Percentiles rank a stretch among this genome's conserved stretches.
Evolutionary conservation across 35 echinoderm and acorn worm genomes (phyloP).

Genomic region (Amphiura filiformis): DNA sequence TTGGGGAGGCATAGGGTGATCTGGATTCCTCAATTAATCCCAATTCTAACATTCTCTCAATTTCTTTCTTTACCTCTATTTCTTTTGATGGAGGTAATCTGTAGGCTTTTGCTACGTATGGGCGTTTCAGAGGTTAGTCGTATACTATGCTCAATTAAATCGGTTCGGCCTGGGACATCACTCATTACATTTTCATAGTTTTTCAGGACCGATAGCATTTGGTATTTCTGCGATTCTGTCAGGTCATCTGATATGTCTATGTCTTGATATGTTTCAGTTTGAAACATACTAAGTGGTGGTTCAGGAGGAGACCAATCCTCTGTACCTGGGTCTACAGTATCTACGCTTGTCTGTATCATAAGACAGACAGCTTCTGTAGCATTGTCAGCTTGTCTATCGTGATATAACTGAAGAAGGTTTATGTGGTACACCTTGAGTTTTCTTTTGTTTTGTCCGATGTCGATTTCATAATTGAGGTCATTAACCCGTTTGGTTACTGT

Average conservation of each 20-base stretch:
- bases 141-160: not conserved
- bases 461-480: not conserved
- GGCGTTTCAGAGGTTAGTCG: not conserved
- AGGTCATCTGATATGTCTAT: not conserved
- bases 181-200: conserved; percentile 28
- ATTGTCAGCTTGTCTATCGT: not conserved
- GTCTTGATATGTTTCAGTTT: not conserved
- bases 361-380: not conserved
- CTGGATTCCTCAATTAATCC: conserved; percentile 35
- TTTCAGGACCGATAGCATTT: conserved; percentile 14
- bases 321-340: not conserved
- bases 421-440: not conserved
- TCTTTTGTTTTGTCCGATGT: not conserved
- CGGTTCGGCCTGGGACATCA: conserved; percentile 16
- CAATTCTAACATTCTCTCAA: conserved; percentile 39
- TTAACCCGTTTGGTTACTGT: not conserved
- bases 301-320: not conserved
- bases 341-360: not conserved
- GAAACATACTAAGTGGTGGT: not conserved
- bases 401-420: not conserved
- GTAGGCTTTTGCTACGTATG: conserved; percentile 28
- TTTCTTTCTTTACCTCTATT: conserved; percentile 33
- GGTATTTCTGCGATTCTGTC: not conserved
- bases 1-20: conserved; percentile 50
- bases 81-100: conserved; percentile 21